Base-by-base conservation (phyloP, 2,888 invertebrate species). In the Noctua fimbriata region DNA sequence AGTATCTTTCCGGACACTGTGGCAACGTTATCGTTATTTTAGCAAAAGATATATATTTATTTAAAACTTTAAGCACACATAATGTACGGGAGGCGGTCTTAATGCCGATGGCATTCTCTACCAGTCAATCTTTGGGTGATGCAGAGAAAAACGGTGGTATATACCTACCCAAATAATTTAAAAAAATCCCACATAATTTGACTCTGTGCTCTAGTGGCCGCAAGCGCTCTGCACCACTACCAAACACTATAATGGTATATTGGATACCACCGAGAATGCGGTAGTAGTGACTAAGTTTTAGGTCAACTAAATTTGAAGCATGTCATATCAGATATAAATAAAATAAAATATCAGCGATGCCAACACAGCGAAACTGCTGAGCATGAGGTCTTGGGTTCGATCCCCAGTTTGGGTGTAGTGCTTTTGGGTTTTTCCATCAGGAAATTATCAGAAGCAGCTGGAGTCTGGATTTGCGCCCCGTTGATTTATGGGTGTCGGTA, bases 1-100 rank as follows among this genome's bases (percentile, higher is more conserved):
- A 75, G n/a, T 76, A 82, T 28, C 12, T 69, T 81, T 81, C 55
- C 52, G 24, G 69, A 69, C 67, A 44, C 52, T 60, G 44, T 67
- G 12, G 12, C 44, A 24, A 47, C 9, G 24, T 49, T 24, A 41
- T 24, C 41, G 5, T 49, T 66, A 12, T 32, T 47, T 49, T 66
- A 9, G 36, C 66, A 14, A 12, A 47, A 16, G 10, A 52, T n/a
- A 47, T 7, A n/a, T 58, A 52, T 49, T 49, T 49, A 52, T 52
- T 52, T 52, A 52, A 52, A 21, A 52, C 52, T 52, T 24, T 52
- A 10, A 21, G 6, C 49, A 52, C 21, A 21, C 52, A 21, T 52
- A 52, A 52, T 7, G 52, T 52, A 52, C 52, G 7, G 7, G 52
- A 52, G 24, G 21, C 24, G 9, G 24, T 2, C 52, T 52, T 58